Percentiles rank a stretch among this genome's conserved stretches.
phyloP scores from a whole-genome alignment of 2,797 vertebrate genomes.

The Sternotherus odoratus region DNA sequence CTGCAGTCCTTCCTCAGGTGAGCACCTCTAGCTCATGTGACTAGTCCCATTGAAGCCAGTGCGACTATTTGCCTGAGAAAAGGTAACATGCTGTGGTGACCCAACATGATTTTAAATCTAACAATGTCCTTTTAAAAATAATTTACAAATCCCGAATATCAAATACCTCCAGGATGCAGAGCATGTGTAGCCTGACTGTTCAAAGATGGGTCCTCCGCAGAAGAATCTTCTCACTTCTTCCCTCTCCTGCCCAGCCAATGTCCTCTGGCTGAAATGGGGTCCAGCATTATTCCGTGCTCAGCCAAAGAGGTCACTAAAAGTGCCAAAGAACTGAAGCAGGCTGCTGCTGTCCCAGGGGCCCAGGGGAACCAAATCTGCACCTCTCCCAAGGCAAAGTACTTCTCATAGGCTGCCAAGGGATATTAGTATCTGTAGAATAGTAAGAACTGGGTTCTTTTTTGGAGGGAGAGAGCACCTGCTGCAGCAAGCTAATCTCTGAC shows the following conservation, averaged over 20 bases:
- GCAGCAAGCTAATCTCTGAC: not conserved
- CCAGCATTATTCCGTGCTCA: not conserved
- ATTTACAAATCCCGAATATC: accelerated
- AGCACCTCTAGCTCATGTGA: not conserved
- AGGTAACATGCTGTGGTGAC: not conserved
- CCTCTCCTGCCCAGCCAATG: not conserved
- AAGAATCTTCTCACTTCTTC: not conserved
- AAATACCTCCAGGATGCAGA: not conserved
- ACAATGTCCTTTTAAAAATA: not conserved
- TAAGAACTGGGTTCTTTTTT: not conserved
- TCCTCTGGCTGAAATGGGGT: not conserved
- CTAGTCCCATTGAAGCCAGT: not conserved
- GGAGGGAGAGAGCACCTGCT: not conserved
- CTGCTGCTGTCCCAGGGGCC: not conserved
- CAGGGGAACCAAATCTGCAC: not conserved
- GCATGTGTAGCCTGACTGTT: not conserved
- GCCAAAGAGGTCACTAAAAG: not conserved
- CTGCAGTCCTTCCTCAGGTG: not conserved
- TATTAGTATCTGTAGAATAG: not conserved
- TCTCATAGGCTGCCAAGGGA: not conserved
- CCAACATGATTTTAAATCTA: not conserved
- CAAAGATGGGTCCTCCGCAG: not conserved
- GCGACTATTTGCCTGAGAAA: not conserved
- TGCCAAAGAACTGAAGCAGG: too few relatives aligned
- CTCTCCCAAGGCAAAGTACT: not conserved